Base-by-base conservation (phyloP, 2,888 invertebrate species). In the Keiferia lycopersicella region DNA sequence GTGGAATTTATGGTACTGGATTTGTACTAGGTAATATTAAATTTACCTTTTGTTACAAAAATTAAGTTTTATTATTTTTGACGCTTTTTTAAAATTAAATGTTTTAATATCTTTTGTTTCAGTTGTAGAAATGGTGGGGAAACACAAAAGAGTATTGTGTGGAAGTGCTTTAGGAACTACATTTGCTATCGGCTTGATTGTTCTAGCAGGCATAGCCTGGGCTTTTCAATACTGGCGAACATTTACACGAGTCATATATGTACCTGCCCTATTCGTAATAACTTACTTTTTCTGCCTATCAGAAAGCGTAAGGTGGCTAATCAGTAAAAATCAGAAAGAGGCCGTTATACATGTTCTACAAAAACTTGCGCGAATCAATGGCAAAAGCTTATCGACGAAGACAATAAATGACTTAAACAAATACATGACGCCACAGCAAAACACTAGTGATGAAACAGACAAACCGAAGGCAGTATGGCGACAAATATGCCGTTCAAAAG, bases 301-400 rank as follows among this genome's bases (percentile, higher is more conserved):
- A 20, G 59, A 59, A 2, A 59, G 59, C 41, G 39, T 59, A 3
- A 39, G 59, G n/a, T 59, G 59, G 59, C 41, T 59, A 14, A 22
- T 59, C 12, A 59, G 59, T 12, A 10, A 39, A 22, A 20, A 22
- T 2, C 39, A 41, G 16, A 6, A n/a, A 6, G 22, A 59, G 1
- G 11, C 39, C 38, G 41, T 41, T 0, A 22, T 41, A 14, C 0
- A 39, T 7, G 41, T 59, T 22, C 20, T 59, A 1, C 12, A 41
- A 41, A 59, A 39, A 59, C 12, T 39, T 20, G 59, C 59, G 22
- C 3, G 6, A 18, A 22, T 20, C 0, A 59, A 59, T 41, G 22
- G 41, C 3, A 59, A 16, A 16, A 22, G 1, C 12, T 59, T 59
- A 18, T 14, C 59, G 2, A 11, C 16, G 18, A 8, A 12, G 0